Conservation (phyloP, 2,888 invertebrate species). For the Nomada goodeniana region DNA sequence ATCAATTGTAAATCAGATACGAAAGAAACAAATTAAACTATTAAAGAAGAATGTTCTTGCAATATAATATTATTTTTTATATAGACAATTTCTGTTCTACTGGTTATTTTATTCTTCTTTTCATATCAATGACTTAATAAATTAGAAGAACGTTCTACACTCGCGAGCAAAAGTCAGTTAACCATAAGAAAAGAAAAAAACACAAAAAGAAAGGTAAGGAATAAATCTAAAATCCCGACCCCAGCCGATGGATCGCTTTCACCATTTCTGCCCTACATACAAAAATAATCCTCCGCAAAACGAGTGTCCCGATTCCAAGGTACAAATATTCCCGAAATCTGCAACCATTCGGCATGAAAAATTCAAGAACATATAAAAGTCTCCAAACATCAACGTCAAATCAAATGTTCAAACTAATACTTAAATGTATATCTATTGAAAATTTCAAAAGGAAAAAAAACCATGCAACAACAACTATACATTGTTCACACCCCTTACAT, state of each 20-base stretch:
- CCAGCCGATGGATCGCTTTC: not conserved
- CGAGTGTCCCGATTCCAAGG: not conserved
- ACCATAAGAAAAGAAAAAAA: not conserved
- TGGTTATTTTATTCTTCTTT: too few species aligned
- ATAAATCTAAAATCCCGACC: not conserved
- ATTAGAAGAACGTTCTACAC: too few species aligned
- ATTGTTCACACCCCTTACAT: not conserved
- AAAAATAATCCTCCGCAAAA: not conserved
- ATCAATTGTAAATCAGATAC: too few species aligned
- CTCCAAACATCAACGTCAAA: not conserved
- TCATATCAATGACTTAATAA: too few species aligned
- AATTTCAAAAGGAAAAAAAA: not conserved
- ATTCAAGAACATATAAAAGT: not conserved
- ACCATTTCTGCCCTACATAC: not conserved
- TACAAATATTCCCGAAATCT: not conserved
- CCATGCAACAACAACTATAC: constrained; percentile 17
- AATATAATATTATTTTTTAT: too few species aligned
- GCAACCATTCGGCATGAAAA: not conserved
- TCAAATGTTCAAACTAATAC: not conserved
- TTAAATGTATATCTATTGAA: too few species aligned
- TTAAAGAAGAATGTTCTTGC: too few species aligned
- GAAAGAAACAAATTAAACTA: too few species aligned
- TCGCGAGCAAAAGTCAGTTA: too few species aligned
- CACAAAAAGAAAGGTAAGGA: not conserved
- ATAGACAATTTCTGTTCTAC: too few species aligned